phyloP scores from a whole-genome alignment of 2,888 invertebrate genomes.

The Halictus ligatus region DNA sequence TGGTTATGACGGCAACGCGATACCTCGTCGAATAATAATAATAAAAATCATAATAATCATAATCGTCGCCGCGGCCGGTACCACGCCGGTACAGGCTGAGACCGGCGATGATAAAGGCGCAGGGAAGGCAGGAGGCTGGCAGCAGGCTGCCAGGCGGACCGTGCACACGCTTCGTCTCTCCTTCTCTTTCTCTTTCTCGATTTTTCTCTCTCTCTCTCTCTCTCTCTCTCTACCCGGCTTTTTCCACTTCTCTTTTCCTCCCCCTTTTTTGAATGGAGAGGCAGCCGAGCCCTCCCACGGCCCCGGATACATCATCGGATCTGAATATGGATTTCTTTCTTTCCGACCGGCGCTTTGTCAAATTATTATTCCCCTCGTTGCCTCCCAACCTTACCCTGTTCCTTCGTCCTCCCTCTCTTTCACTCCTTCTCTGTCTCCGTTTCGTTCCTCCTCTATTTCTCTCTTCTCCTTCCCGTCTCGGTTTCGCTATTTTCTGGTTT shows the following conservation, averaged over 20 bases:
- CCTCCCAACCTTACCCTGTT: background rate
- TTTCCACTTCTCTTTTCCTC: constrained; percentile 39
- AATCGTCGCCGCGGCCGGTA: constrained; percentile 49
- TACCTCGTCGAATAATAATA: constrained; percentile 73
- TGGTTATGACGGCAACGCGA: constrained; percentile 83
- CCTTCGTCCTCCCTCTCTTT: background rate
- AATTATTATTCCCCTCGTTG: constrained; percentile 68
- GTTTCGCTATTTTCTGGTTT: background rate
- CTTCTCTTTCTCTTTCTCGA: constrained; percentile 2
- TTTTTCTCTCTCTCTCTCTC: background rate
- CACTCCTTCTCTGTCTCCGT: constrained; percentile 6
- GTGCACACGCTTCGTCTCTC: constrained; percentile 12
- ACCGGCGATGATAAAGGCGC: constrained; percentile 75
- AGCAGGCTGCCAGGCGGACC: constrained; percentile 37
- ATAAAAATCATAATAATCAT: constrained; percentile 71
- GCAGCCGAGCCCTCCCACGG: constrained; percentile 47
- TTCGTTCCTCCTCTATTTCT: background rate
- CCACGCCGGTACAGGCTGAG: constrained; percentile 15
- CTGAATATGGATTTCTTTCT: constrained; percentile 81
- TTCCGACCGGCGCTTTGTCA: constrained; percentile 79
- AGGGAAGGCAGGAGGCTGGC: constrained; percentile 26
- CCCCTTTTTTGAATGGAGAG: constrained; percentile 48
- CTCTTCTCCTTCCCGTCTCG: background rate
- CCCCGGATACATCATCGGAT: constrained; percentile 80
- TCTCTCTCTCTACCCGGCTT: background rate